Evolutionary conservation across 2,888 invertebrate species (phyloP).

Genomic region (Acleris laterana): DNA sequence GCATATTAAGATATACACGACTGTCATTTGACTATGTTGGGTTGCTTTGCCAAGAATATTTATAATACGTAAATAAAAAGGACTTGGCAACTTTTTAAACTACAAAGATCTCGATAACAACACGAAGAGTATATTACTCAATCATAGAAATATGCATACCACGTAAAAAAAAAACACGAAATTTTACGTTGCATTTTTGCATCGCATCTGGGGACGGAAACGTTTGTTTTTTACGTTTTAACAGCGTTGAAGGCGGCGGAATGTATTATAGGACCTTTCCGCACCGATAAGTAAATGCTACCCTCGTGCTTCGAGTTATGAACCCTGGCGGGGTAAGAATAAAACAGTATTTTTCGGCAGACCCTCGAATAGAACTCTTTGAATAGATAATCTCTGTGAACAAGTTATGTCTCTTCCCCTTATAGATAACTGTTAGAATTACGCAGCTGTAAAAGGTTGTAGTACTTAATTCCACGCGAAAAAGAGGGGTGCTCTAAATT

Average conservation of each 20-base stretch:
- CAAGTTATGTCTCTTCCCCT: conserved; percentile 21
- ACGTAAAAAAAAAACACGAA: conserved; percentile 42
- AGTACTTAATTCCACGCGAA: conserved; percentile 23
- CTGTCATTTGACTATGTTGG: too few species aligned
- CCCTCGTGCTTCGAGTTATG: conserved; percentile 73
- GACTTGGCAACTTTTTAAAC: too few species aligned
- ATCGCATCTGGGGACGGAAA: conserved; percentile 58
- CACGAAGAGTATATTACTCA: background rate
- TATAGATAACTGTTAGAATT: conserved; percentile 30
- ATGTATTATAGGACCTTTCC: conserved; percentile 75
- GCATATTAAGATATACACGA: too few species aligned
- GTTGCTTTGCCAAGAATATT: too few species aligned
- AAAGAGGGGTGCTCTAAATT: conserved; percentile 22
- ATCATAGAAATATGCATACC: background rate
- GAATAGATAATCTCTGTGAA: conserved; percentile 49
- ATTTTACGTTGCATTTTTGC: conserved; percentile 53
- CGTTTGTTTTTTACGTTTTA: conserved; percentile 54
- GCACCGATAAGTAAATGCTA: conserved; percentile 80
- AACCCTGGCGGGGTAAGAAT: conserved; percentile 58
- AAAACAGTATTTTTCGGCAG: conserved; percentile 61
- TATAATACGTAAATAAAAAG: too few species aligned
- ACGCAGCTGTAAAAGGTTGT: conserved; percentile 22
- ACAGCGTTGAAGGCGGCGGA: conserved; percentile 58
- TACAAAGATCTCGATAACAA: background rate
- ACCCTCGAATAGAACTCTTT: conserved; percentile 43